Evolutionary conservation across 2,113 vertebrate genomes (phyloP).

Genomic region (Anhinga anhinga): DNA sequence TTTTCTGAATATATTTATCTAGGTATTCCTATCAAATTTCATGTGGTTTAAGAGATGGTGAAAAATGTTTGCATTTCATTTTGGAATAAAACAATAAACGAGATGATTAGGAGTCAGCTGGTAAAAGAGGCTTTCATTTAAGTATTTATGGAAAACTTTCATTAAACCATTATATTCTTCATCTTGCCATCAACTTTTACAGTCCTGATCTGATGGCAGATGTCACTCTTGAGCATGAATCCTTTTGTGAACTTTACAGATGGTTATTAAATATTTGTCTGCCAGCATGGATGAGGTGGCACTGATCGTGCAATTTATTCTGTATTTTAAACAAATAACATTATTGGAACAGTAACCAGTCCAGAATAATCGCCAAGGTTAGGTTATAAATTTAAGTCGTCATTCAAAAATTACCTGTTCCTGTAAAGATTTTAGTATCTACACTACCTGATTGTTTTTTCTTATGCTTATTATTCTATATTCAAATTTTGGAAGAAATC

Average conservation of each 20-base stretch:
- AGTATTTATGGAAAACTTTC: neutral
- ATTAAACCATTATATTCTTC: neutral
- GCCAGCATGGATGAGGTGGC: neutral
- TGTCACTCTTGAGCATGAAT: constrained; percentile 19
- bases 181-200: neutral
- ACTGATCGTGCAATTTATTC: constrained; percentile 31
- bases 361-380: neutral
- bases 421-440: neutral
- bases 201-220: constrained; percentile 25
- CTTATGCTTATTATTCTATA: neutral
- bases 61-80: neutral
- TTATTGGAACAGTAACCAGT: neutral
- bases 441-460: neutral
- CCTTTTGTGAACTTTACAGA: neutral
- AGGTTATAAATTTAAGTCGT: neutral
- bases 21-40: neutral
- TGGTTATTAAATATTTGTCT: constrained; percentile 49
- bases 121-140: neutral
- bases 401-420: neutral
- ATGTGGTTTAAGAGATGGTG: neutral
- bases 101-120: neutral
- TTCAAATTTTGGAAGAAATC: neutral
- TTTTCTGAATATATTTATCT: neutral
- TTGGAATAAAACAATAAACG: neutral
- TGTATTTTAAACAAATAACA: constrained; percentile 17